phyloP scores from a whole-genome alignment of 2,888 invertebrate genomes.

The Apodemia mormo region DNA sequence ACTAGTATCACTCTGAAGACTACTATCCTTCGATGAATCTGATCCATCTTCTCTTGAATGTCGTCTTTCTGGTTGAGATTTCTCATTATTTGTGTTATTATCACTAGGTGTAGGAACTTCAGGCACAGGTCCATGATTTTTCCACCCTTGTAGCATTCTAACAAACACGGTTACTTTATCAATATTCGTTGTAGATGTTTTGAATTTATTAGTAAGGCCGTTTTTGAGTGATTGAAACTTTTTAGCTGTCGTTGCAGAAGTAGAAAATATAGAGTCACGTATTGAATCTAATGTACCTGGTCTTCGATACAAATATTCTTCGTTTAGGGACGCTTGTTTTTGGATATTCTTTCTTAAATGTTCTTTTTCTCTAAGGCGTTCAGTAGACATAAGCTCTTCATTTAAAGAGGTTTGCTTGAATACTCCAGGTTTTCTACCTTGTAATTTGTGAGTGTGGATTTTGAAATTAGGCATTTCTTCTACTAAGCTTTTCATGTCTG shows the following conservation, averaged over 20 bases:
- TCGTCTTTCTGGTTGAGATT: constrained; percentile 83
- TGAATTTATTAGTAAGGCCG: constrained; percentile 91
- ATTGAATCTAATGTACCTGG: constrained; percentile 86
- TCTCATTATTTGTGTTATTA: constrained; percentile 68
- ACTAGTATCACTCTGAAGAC: constrained; percentile 95
- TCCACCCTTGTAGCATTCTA: constrained; percentile 92
- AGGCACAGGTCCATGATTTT: constrained; percentile 79
- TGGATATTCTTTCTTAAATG: constrained; percentile 90
- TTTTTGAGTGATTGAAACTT: constrained; percentile 89
- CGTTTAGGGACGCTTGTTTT: constrained; percentile 94
- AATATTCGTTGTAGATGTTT: constrained; percentile 90
- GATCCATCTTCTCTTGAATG: constrained; percentile 94
- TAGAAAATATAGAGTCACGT: constrained; percentile 87
- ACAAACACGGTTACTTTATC: constrained; percentile 93
- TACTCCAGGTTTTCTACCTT: constrained; percentile 82
- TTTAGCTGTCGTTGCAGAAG: constrained; percentile 86
- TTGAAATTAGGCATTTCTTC: constrained; percentile 85
- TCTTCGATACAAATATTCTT: constrained; percentile 89
- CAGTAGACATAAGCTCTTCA: constrained; percentile 94
- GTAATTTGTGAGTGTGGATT: constrained; percentile 70
- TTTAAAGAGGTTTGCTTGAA: constrained; percentile 93
- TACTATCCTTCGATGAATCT: constrained; percentile 93
- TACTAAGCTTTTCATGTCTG: constrained; percentile 86
- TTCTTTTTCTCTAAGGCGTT: constrained; percentile 91
- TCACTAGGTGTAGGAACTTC: constrained; percentile 73